Evolutionary conservation across 2,888 invertebrate genomes (phyloP), one percentile per base, ranked within the genome.

Genomic region (Ochlodes sylvanus): DNA sequence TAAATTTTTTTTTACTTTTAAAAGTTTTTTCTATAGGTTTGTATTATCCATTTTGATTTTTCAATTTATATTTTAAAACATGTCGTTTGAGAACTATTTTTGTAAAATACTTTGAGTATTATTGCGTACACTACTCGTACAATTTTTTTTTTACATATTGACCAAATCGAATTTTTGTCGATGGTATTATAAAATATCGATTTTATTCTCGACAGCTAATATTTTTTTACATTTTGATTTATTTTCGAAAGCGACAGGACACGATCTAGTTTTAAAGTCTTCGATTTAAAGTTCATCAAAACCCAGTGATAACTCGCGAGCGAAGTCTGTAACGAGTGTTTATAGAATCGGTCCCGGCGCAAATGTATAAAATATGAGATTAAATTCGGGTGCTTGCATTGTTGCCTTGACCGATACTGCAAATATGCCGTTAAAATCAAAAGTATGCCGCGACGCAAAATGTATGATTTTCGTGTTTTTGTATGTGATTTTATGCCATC

Each of bases 171-270:
- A n/a, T 27, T 50, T 62, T 50, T 62, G 14, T 41, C 38, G 19
- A 41, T 41, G 17, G 38, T 17, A 38, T 10, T 27, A 0, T 54
- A 32, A 27, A 27, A 27, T 4, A 27, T 4, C 27, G n/a, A n/a
- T 9, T 4, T 27, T 54, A 32, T 14, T 54, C 54, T 42, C 17
- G 32, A 50, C 47, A 61, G 32, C 5, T 27, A n/a, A 19, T 7
- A 19, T 44, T 27, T 27, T 52, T 52, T 52, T 52, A 52, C 21
- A 3, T 21, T 52, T 5, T 19, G 1, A 42, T 50, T 19, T 50
- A 10, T 52, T 27, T 21, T 12, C 14, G n/a, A 54, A 6, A 52
- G 62, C 62, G n/a, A 50, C 62, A 62, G 62, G 62, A 52, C 62
- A 61, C 47, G n/a, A 32, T 19, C 50, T 54, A 54, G 54, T 54